These are phyloP conservation scores for Oppia nitens DNA, from an alignment of 1,140 invertebrate species.

Conservation along the genomic window DNA sequence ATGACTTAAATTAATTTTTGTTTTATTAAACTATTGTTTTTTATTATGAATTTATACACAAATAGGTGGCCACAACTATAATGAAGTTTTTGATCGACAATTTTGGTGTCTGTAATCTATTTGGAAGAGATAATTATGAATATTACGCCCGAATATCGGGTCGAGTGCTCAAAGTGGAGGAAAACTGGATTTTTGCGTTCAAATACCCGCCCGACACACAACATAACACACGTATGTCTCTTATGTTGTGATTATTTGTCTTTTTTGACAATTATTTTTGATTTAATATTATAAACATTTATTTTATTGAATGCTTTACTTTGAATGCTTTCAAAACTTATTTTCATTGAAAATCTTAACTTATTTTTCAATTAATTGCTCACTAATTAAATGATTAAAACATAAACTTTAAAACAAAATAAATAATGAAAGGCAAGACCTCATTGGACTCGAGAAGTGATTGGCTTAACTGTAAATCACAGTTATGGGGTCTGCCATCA, in stretches of 20 bases:
- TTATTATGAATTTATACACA: background rate
- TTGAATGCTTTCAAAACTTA: too few relatives aligned
- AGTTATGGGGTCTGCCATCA: conserved; percentile 48
- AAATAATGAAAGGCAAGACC: conserved; percentile 46
- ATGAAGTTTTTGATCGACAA: conserved; percentile 93
- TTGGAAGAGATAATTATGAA: conserved; percentile 88
- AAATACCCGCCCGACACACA: conserved; percentile 61
- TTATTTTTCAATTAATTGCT: too few relatives aligned
- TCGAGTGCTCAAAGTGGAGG: conserved; percentile 69
- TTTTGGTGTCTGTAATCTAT: conserved; percentile 84
- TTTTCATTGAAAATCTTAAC: too few relatives aligned
- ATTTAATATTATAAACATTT: too few relatives aligned
- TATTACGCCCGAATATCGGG: conserved; percentile 92
- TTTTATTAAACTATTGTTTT: too few relatives aligned
- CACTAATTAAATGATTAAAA: too few relatives aligned
- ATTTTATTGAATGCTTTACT: too few relatives aligned
- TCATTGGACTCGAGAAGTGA: conserved; percentile 67
- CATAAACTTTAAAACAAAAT: background rate
- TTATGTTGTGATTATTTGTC: background rate
- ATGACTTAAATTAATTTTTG: too few relatives aligned
- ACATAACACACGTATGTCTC: background rate
- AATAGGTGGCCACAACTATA: conserved; percentile 69
- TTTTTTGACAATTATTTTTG: too few relatives aligned
- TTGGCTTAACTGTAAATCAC: conserved; percentile 69
- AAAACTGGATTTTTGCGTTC: conserved; percentile 78